Base-by-base conservation (phyloP, 2,888 invertebrate genomes). In the Pristionchus japonicus region DNA sequence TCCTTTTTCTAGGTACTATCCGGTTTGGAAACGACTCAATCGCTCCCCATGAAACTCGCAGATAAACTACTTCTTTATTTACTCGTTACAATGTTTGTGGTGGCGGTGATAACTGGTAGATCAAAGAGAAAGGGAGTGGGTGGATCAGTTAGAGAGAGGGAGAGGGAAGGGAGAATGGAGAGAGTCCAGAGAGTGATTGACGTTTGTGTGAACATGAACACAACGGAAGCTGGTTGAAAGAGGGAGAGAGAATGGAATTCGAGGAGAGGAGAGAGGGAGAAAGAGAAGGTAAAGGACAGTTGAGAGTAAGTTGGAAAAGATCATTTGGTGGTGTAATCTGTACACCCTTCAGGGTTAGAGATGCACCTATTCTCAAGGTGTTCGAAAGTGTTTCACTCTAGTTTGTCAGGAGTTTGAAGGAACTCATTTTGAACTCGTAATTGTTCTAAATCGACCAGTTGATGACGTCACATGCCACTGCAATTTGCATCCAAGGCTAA, bases 31-130 rank as follows among this genome's bases (percentile, higher is more conserved):
- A 83, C 34, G 52, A 52, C 31, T 83, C 34, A 52, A 83, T 49
- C 82, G 31, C 9, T 83, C 82, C 15, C 52, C 52, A 34, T 83
- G 82, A 80, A 70, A 70, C 70, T 13, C 15, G 11, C 6, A 1
- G 80, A 83, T 83, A 83, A 83, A 83, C 82, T 6, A 52, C 52
- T 49, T 83, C 49, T 83, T 83, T 83, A 83, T 83, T 77, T 77
- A 77, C 82, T 83, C 82, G 82, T 83, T 83, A 52, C 82, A 52
- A 52, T 52, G 34, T 83, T 83, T 52, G 52, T 52, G 52, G 4
- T n/a, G 77, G n/a, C 47, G n/a, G 40, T 52, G 82, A 83, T 49
- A 83, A 52, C 52, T 49, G 37, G 49, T 83, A 52, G 49, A 52
- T 83, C 34, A 83, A 83, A 83, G 82, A 83, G 82, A 52, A 34